These are phyloP conservation scores for Cryptoprocta ferox DNA, from an alignment of 2,797 vertebrate genomes.

Conservation along the genomic window DNA sequence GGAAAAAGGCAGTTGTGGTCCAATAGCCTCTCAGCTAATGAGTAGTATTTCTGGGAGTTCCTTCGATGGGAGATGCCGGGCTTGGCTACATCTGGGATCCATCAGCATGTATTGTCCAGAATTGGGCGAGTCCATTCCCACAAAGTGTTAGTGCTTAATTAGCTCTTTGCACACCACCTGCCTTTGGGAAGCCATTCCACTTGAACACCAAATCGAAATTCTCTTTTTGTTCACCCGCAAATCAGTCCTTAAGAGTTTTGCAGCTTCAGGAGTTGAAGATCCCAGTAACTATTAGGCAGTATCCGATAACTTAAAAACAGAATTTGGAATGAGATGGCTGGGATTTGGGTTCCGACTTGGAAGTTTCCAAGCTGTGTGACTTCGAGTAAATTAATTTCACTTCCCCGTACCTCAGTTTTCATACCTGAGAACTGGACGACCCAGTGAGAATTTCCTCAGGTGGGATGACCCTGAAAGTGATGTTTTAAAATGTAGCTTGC, in stretches of 20 bases:
- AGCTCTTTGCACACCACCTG: not conserved
- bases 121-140: not conserved
- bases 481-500: not conserved
- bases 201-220: not conserved
- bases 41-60: not conserved
- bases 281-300: not conserved
- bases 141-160: not conserved
- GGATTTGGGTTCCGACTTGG: not conserved
- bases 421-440: not conserved
- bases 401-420: not conserved
- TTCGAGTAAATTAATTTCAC: not conserved
- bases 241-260: not conserved
- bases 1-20: not conserved
- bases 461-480: not conserved
- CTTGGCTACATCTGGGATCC: not conserved
- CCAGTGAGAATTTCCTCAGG: not conserved
- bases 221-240: accelerated
- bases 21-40: not conserved
- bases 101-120: not conserved
- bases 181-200: not conserved
- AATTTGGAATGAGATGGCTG: not conserved
- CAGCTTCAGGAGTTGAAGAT: not conserved
- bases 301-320: not conserved
- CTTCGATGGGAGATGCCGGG: not conserved
- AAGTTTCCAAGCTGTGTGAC: not conserved